Evolutionary conservation across 2,797 vertebrate species (phyloP), one percentile per base, ranked within the genome.

Genomic region (Chiloscyllium punctatum): DNA sequence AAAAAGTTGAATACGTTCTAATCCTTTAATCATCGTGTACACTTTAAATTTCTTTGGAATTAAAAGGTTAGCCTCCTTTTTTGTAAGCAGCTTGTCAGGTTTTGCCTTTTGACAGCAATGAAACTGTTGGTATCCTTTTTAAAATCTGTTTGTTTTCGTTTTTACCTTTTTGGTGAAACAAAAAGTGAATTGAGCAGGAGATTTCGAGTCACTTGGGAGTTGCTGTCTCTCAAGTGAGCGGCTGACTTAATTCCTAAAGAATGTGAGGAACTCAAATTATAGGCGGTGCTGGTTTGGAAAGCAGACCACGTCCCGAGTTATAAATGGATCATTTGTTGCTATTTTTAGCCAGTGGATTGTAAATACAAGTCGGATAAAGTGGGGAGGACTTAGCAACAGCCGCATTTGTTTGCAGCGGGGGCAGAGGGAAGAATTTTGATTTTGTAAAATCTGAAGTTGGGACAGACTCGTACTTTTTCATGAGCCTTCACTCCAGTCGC

Each of bases 361-460:
- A 97, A 97, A 97, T 96, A 97, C 97, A 96, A 97, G 97, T 97
- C 96, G 96, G 96, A 97, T 97, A 96, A 96, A 96, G 96, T 96
- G 97, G 96, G 57, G 96, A 97, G 96, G 97, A 96, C 96, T 96
- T 96, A 97, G 96, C 97, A 96, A 97, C 96, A 96, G 96, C 96
- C 96, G 96, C 96, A 95, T 96, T 95, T 95, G 77, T 96, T 95
- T 94, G 91, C 62, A 18, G 71, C 62, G 72, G 69, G 48, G 71
- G 71, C 62, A 62, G 71, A 37, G n/a, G n/a, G 90, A 69, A 71
- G 94, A 53, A 72, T 95, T 57, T 95, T 53, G 48, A 72, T 27
- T 95, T 74, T 77, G 25, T 77, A 95, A 51, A 95, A 95, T 95
- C 71, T 72, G 25, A 95, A 95, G 30, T 48, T n/a, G 77, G 37